phyloP scores from a whole-genome alignment of 1,140 invertebrate species.

The Platyscapa corneri region DNA sequence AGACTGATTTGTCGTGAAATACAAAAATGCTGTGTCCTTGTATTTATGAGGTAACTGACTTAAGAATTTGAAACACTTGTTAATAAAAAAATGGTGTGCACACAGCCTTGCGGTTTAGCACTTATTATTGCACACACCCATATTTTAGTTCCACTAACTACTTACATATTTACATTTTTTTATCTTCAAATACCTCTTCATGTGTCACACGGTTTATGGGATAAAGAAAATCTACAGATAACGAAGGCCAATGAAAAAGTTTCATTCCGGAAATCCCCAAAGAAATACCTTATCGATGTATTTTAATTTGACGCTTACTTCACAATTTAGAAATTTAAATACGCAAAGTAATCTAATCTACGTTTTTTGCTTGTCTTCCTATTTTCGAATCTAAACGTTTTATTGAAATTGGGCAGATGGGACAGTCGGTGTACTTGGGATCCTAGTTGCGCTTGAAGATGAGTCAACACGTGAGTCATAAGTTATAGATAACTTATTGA shows the following conservation, averaged over 20 bases:
- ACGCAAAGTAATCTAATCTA: too few relatives aligned
- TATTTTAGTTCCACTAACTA: neutral
- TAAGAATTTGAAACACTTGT: neutral
- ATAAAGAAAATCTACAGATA: neutral
- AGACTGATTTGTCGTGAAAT: neutral
- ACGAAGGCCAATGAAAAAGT: neutral
- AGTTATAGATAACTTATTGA: too few relatives aligned
- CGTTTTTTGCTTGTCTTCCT: too few relatives aligned
- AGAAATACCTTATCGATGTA: too few relatives aligned
- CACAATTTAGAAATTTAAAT: too few relatives aligned
- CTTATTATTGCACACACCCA: neutral
- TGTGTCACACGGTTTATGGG: neutral
- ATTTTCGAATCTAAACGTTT: too few relatives aligned
- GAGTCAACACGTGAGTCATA: too few relatives aligned
- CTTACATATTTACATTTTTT: neutral
- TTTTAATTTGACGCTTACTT: too few relatives aligned
- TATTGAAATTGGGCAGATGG: too few relatives aligned
- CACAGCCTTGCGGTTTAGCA: neutral
- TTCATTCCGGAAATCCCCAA: too few relatives aligned
- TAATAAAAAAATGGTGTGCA: neutral
- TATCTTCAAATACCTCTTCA: neutral
- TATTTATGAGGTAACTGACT: neutral
- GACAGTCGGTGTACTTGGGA: too few relatives aligned
- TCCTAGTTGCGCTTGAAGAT: too few relatives aligned
- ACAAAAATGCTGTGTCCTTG: neutral